Conservation (phyloP, 2,888 invertebrate genomes). For the Pyrocoelia pectoralis region DNA sequence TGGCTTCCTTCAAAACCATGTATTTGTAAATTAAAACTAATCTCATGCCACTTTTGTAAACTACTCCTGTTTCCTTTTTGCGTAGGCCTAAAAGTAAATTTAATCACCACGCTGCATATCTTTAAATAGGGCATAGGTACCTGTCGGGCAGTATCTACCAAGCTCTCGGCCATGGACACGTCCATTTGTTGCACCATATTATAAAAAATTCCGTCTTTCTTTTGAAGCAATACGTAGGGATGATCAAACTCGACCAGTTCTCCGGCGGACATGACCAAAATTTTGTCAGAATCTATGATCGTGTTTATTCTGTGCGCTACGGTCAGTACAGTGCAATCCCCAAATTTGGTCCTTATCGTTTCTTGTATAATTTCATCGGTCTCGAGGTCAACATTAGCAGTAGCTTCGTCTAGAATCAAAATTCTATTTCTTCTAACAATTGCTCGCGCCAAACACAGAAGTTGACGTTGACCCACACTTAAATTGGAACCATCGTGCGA, state of each 20-base stretch:
- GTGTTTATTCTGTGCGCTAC: not conserved
- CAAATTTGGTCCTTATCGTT: slow-evolving; percentile 67
- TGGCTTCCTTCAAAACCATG: no score
- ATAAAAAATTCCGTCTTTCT: not conserved
- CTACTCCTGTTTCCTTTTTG: no score
- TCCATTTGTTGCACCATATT: not conserved
- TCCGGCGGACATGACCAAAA: not conserved
- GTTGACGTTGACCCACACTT: slow-evolving; percentile 67
- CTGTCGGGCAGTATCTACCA: no score
- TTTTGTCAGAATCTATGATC: not conserved
- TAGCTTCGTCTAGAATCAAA: slow-evolving; percentile 72
- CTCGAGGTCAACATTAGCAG: slow-evolving; percentile 83
- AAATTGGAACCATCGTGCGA: slow-evolving; percentile 69
- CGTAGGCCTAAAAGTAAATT: no score
- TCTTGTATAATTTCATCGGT: slow-evolving; percentile 81
- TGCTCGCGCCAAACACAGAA: slow-evolving; percentile 76
- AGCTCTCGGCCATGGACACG: no score
- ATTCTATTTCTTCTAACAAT: slow-evolving; percentile 60
- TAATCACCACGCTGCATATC: no score
- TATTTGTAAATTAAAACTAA: no score
- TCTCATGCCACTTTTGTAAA: no score
- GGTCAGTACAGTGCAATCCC: no score
- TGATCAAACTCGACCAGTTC: not conserved
- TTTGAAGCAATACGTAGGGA: not conserved
- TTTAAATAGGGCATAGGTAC: no score